These are phyloP conservation scores for Cavia porcellus DNA, from an alignment of 2,113 vertebrate species.

Conservation along the genomic window DNA sequence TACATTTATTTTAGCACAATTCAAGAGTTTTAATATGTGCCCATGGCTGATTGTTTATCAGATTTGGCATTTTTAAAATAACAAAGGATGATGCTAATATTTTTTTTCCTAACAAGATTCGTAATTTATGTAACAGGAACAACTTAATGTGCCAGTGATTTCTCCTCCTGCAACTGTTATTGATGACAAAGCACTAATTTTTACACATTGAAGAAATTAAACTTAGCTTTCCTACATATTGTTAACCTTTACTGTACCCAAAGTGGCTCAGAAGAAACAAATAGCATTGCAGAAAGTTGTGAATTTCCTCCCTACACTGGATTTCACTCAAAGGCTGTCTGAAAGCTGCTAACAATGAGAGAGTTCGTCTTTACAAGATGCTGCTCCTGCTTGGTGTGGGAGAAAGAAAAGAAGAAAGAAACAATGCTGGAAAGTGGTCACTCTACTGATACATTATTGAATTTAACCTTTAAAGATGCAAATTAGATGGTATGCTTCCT, in stretches of 20 bases:
- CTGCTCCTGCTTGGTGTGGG: neutral
- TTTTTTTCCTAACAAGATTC: conserved; percentile 85
- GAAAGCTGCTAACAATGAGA: neutral
- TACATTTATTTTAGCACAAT: conserved; percentile 83
- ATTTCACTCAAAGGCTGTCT: neutral
- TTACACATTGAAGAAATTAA: conserved; percentile 83
- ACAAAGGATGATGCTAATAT: conserved; percentile 82
- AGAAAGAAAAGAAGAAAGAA: neutral
- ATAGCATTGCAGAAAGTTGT: conserved; percentile 60
- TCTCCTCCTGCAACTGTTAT: conserved; percentile 81
- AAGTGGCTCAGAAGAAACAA: conserved; percentile 71
- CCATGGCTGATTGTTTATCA: conserved; percentile 80
- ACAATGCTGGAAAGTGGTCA: neutral
- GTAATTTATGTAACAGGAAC: conserved; percentile 83
- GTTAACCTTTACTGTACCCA: conserved; percentile 80
- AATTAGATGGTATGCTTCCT: neutral
- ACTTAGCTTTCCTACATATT: conserved; percentile 59
- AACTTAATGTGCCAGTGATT: conserved; percentile 81
- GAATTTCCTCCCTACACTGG: conserved; percentile 31
- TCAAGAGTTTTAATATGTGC: conserved; percentile 81
- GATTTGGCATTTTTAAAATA: conserved; percentile 87
- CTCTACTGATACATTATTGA: neutral
- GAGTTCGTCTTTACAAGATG: conserved; percentile 46
- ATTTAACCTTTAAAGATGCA: conserved; percentile 1
- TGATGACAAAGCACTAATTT: conserved; percentile 84